Conservation (phyloP, 2,113 vertebrate species). For the Excalfactoria chinensis region DNA sequence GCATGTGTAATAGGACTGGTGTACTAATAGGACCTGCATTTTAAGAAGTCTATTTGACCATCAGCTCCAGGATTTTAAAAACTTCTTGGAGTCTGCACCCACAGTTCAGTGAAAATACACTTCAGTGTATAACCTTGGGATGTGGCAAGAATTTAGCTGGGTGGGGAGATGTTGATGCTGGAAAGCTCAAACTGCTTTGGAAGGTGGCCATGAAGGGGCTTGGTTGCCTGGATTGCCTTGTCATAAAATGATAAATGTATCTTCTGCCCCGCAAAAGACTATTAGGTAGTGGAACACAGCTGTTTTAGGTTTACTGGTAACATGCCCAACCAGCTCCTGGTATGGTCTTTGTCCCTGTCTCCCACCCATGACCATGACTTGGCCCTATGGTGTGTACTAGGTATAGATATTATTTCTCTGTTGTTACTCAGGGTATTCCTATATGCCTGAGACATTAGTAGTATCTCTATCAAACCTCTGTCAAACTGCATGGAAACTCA, state of each 20-base stretch:
- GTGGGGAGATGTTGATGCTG: not conserved
- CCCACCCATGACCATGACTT: rapidly evolving
- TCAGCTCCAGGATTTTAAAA: not conserved
- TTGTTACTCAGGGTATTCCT: not conserved
- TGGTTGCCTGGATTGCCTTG: not conserved
- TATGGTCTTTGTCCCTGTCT: not conserved
- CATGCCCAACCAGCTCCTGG: not conserved
- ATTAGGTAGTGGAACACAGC: not conserved
- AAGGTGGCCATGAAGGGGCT: not conserved
- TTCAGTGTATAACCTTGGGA: not conserved
- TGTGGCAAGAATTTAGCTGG: not conserved
- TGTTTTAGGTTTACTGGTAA: not conserved
- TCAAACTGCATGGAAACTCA: rapidly evolving
- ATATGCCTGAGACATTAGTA: too few relatives aligned
- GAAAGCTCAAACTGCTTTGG: not conserved
- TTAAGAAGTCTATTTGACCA: not conserved
- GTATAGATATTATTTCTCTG: not conserved
- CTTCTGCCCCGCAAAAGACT: not conserved
- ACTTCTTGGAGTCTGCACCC: too few relatives aligned
- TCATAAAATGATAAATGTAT: not conserved
- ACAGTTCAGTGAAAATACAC: not conserved
- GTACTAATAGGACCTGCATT: not conserved
- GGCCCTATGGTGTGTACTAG: not conserved
- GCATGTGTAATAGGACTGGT: too few relatives aligned
- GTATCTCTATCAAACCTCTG: not conserved